Conservation (phyloP, 2,797 vertebrate genomes). For the Acanthurus lineatus region DNA sequence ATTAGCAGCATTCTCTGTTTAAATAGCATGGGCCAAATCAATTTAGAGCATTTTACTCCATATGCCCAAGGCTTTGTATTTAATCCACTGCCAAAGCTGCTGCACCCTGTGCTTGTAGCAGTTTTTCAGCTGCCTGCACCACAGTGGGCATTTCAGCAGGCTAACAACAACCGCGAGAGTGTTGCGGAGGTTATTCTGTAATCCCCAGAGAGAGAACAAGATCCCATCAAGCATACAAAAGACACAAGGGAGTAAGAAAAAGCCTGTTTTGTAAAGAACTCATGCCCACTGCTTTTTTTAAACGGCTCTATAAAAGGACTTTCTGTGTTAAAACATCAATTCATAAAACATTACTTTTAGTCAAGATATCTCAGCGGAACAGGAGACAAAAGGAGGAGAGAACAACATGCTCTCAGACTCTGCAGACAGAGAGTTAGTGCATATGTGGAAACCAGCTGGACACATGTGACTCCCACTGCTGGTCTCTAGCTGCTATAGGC, state of each 20-base stretch:
- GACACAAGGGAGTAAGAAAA: constrained; percentile 22
- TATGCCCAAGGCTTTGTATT: constrained; percentile 70
- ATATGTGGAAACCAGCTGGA: constrained; percentile 71
- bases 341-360: constrained; percentile 51
- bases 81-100: constrained; percentile 63
- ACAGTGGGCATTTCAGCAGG: constrained; percentile 33
- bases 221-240: constrained; percentile 58
- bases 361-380: constrained; percentile 24
- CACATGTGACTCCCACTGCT: constrained; percentile 33
- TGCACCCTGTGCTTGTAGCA: constrained; percentile 46
- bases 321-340: constrained; percentile 36
- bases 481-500: constrained; percentile 56
- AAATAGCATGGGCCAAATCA: constrained; percentile 76
- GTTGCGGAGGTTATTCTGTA: constrained; percentile 47
- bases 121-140: constrained; percentile 51
- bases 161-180: constrained; percentile 42
- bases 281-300: constrained; percentile 34
- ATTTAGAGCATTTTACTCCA: constrained; percentile 73
- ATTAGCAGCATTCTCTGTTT: constrained; percentile 72
- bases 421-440: constrained; percentile 26
- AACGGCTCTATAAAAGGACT: constrained; percentile 32
- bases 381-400: constrained; percentile 24
- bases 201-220: constrained; percentile 26
- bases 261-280: constrained; percentile 11
- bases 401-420: constrained; percentile 46